Conservation (phyloP, 2,797 vertebrate genomes). For the Spinibarbus caldwelli region DNA sequence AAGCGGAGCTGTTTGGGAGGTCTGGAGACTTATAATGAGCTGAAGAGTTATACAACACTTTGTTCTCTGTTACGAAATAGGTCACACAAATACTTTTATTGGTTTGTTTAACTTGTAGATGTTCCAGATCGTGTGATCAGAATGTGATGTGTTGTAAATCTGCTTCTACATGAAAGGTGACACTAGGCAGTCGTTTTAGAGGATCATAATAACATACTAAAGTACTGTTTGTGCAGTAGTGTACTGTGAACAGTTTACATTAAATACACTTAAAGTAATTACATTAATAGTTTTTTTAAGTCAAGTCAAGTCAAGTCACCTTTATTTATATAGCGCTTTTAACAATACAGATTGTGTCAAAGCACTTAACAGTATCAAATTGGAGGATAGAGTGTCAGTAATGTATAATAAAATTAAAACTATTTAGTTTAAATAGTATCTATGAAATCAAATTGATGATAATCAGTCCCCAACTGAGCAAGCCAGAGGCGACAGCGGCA, state of each 20-base stretch:
- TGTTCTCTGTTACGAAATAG: conserved; percentile 43
- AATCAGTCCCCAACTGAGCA: no score
- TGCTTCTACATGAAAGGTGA: background rate
- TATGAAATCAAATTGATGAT: no score
- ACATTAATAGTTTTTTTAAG: no score
- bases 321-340: no score
- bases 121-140: background rate
- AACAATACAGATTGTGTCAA: no score
- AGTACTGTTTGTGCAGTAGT: background rate
- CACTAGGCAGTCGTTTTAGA: background rate
- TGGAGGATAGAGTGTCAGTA: no score
- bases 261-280: background rate
- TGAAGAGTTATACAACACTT: conserved; percentile 46
- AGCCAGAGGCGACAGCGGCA: no score
- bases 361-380: no score
- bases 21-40: background rate
- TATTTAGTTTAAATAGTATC: no score
- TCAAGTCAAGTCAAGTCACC: no score
- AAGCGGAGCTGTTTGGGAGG: conserved; percentile 10
- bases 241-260: background rate
- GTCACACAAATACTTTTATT: conserved; percentile 13
- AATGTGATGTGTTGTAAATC: background rate
- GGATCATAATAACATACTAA: background rate
- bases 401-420: no score
- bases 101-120: background rate